Conservation (phyloP, 2,888 invertebrate genomes). For the Kuschelorhynchus macadamiae region DNA sequence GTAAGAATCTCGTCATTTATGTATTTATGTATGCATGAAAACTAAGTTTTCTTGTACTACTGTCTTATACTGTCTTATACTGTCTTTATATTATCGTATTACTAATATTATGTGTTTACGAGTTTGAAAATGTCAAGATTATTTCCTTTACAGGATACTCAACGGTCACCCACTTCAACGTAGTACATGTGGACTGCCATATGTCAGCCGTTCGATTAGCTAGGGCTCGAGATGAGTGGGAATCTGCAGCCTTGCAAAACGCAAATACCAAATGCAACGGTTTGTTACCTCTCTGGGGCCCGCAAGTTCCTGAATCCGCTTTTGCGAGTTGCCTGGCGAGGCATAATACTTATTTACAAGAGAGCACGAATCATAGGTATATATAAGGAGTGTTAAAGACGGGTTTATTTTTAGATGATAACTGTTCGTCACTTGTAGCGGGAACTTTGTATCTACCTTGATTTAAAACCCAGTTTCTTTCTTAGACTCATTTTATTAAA, state of each 20-base stretch:
- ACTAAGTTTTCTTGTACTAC: too few relatives aligned
- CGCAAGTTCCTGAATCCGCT: slow-evolving; percentile 91
- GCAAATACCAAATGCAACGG: slow-evolving; percentile 99
- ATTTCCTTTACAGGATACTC: slow-evolving; percentile 74
- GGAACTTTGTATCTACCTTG: too few relatives aligned
- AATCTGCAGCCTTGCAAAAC: slow-evolving; percentile 97
- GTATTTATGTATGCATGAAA: too few relatives aligned
- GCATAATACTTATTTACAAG: slow-evolving; percentile 88
- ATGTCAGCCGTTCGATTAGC: slow-evolving; percentile 89
- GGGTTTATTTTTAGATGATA: too few relatives aligned
- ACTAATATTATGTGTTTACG: too few relatives aligned
- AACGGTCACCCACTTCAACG: slow-evolving; percentile 98
- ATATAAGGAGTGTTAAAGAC: too few relatives aligned
- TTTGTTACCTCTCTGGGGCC: slow-evolving; percentile 95
- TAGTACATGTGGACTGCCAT: slow-evolving; percentile 98
- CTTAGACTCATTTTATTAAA: too few relatives aligned
- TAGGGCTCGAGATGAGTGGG: slow-evolving; percentile 92
- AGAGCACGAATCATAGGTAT: slow-evolving; percentile 78
- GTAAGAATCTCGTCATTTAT: slow-evolving; percentile 27
- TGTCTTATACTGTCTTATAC: too few relatives aligned
- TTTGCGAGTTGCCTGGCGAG: slow-evolving; percentile 95
- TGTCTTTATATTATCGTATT: too few relatives aligned
- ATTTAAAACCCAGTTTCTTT: too few relatives aligned
- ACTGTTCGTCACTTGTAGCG: too few relatives aligned
- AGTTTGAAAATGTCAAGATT: too few relatives aligned